Evolutionary conservation across 1,140 invertebrate genomes (phyloP), one percentile per base, ranked within the genome.

Genomic region (Galendromus occidentalis): DNA sequence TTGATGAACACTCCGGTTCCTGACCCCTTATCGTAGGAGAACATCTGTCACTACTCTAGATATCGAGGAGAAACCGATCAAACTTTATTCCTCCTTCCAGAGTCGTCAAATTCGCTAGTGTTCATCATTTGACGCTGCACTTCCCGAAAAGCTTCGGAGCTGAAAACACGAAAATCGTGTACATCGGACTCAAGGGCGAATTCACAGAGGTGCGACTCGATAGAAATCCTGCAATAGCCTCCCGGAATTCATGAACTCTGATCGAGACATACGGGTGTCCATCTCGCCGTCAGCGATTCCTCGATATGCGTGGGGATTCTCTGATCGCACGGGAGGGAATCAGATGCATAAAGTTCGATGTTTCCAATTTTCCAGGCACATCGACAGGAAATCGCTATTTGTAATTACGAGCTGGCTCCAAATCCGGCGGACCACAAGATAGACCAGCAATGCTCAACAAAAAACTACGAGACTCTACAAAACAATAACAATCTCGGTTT

Each of bases 141-240:
- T 91, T 97, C 74, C 87, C 87, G 6, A 81, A 77, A 25, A 94
- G 91, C 76, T 88, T 86, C 77, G 89, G 89, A 42, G 82, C 80
- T 29, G 88, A 92, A 44, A 82, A 77, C 64, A 91, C 91, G 1
- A 83, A 81, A 73, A 83, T 97, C 66, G 90, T 88, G 73, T 97
- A 96, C 73, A 95, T 97, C 74, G 92, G 92, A 14, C 78, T 97
- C n/a, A 84, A 84, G 74, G 92, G 91, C 7, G 91, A 96, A 78
- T 94, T 86, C 78, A 81, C 80, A n/a, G 82, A 85, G 71, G 84
- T 78, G 71, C 70, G 66, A 59, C n/a, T n/a, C n/a, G n/a, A n/a
- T n/a, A 45, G 1, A 67, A 25, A 7, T 9, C 2, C 44, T 45
- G 1, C n/a, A 1, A 25, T 39, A 0, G 29, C 65, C 65, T 66